Percentiles rank a stretch among this genome's conserved stretches.
Evolutionary conservation across 2,797 vertebrate genomes (phyloP).

Genomic region (Tenualosa ilisha): DNA sequence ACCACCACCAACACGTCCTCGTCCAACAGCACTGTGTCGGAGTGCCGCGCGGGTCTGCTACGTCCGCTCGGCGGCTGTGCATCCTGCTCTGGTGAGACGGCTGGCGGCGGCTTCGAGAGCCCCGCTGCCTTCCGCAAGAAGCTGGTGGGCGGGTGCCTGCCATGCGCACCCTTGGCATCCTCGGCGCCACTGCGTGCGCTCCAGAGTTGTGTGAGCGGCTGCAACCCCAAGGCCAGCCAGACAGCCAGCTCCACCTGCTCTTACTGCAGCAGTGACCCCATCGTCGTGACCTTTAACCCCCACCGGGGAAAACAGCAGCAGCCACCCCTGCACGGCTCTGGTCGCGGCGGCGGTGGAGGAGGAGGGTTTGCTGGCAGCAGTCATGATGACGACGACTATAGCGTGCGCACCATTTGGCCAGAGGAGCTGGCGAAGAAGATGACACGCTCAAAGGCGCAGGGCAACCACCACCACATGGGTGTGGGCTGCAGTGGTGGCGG

Average conservation of each 20-base stretch:
- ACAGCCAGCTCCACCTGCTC: slow-evolving; percentile 84
- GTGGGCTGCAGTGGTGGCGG: slow-evolving; percentile 53
- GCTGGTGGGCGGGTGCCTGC: slow-evolving; percentile 77
- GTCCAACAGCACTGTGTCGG: slow-evolving; percentile 77
- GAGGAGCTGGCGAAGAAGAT: slow-evolving; percentile 84
- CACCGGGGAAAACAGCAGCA: slow-evolving; percentile 63
- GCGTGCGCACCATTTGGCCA: slow-evolving; percentile 84
- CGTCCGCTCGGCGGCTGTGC: slow-evolving; percentile 73
- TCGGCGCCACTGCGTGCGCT: slow-evolving; percentile 76
- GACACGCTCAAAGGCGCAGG: slow-evolving; percentile 75
- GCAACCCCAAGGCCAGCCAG: slow-evolving; percentile 80
- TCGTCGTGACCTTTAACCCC: slow-evolving; percentile 84
- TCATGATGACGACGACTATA: slow-evolving; percentile 81
- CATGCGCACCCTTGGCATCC: slow-evolving; percentile 75
- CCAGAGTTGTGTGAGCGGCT: slow-evolving; percentile 79
- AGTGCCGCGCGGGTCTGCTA: slow-evolving; percentile 70
- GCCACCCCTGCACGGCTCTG: slow-evolving; percentile 49
- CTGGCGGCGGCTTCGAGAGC: slow-evolving; percentile 67
- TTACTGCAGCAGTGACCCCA: slow-evolving; percentile 87
- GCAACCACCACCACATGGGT: slow-evolving; percentile 59
- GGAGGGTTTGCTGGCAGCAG: slow-evolving; percentile 63
- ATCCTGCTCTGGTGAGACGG: slow-evolving; percentile 72
- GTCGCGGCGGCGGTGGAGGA: slow-evolving; percentile 41
- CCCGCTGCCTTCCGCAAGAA: slow-evolving; percentile 76
- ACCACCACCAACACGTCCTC: slow-evolving; percentile 81